Conservation (phyloP, 2,888 invertebrate genomes). For the Eilema griseolum region DNA sequence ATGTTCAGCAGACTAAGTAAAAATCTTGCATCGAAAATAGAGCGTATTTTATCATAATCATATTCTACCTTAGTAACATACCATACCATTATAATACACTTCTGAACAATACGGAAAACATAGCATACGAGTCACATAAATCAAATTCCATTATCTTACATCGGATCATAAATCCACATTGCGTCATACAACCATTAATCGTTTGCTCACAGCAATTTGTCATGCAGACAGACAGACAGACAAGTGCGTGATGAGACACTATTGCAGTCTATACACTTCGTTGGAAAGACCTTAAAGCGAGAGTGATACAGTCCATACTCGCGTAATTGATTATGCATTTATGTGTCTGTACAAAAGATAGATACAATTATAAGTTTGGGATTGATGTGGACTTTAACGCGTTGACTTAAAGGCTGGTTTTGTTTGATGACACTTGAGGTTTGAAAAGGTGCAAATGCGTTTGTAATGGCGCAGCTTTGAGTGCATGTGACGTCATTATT, state of each 20-base stretch:
- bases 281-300: background rate
- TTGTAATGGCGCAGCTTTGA: slow-evolving; percentile 45
- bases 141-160: slow-evolving; percentile 64
- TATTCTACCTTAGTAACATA: background rate
- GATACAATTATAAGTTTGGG: slow-evolving; percentile 22
- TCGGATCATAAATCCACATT: slow-evolving; percentile 69
- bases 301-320: slow-evolving; percentile 34
- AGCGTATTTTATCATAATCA: slow-evolving; percentile 1
- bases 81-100: background rate
- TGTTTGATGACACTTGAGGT: slow-evolving; percentile 14
- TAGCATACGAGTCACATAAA: slow-evolving; percentile 48
- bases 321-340: slow-evolving; percentile 19
- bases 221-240: slow-evolving; percentile 71
- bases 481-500: slow-evolving; percentile 30
- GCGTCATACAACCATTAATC: slow-evolving; percentile 75
- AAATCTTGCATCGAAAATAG: too few relatives aligned
- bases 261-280: slow-evolving; percentile 28
- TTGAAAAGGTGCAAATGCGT: slow-evolving; percentile 45
- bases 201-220: slow-evolving; percentile 73
- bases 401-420: slow-evolving; percentile 24
- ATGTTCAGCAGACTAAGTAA: too few relatives aligned
- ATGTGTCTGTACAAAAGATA: slow-evolving; percentile 19
- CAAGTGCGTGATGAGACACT: slow-evolving; percentile 51
- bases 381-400: slow-evolving; percentile 19
- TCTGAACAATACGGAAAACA: slow-evolving; percentile 18